Evolutionary conservation across 2,888 invertebrate species (phyloP), one percentile per base, ranked within the genome.

Genomic region (Blastobasis lacticolella): DNA sequence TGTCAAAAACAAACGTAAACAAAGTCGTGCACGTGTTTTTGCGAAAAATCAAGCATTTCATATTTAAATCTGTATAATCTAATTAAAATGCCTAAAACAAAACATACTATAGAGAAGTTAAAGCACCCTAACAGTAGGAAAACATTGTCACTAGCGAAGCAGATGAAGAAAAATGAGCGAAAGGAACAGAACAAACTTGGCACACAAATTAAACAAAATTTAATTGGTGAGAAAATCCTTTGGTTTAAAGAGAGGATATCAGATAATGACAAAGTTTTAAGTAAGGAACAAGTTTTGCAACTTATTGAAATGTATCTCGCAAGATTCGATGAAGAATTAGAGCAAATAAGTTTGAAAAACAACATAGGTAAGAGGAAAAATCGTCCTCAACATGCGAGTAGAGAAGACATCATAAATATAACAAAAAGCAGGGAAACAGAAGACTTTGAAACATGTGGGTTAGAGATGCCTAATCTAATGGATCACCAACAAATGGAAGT

Each of bases 51-150:
- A 3, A 23, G 23, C 23, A 23, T 23, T 23, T 23, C 41, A 10
- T 40, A 8, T 40, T 40, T 40, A 40, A 40, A 40, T 40, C 41
- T 6, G 4, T 40, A 40, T 40, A 40, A 40, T 9, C 4, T 40
- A 40, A 6, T 40, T 4, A 40, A 62, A 67, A 87, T 88, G 88
- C 83, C 85, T 46, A 85, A 83, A 62, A 53, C 74, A 52, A 86
- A 81, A 56, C 75, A 71, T 45, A 78, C 66, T 55, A 62, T 87
- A 43, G 84, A 85, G 43, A 91, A 91, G 74, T 87, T 91, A 50
- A 93, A 93, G 68, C 96, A 96, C 81, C 96, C 96, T 0, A 95
- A 95, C 75, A 96, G 96, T 65, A 90, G 96, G 59, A 95, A 94
- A 84, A 94, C 95, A 0, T 88, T 91, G 57, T 92, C 93, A 6